Evolutionary conservation across 92 coral and sea anemone genomes (phyloP), one percentile per base, ranked within the genome.

Genomic region (Siderastrea siderea): DNA sequence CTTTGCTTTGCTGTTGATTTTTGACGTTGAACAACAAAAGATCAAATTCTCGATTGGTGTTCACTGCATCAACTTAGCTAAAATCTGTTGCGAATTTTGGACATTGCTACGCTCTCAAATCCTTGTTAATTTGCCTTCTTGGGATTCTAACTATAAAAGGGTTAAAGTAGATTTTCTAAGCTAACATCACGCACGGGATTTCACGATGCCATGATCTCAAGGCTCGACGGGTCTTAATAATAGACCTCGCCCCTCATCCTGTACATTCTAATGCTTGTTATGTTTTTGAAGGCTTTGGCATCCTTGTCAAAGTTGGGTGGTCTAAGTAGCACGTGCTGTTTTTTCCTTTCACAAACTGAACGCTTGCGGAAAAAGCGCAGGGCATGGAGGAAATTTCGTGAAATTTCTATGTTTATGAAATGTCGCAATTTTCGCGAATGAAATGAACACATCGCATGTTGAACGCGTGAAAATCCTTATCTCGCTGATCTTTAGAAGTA

Each of bases 301-400:
- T 81, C 71, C 62, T 83, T 78, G 75, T 59, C 85, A 77, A 15
- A 13, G 77, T 87, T 95, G 98, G 96, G 98, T 95, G 98, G 98
- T 95, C 98, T 64, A 1, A 5, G 14, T 2, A 49, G 59, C 87
- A 84, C 86, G 86, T 82, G 86, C 68, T 82, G 55, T 82, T 70
- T 45, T 16, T 14, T 11, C 53, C 53, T 55, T 4, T 7, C 26
- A 43, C 60, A 82, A 8, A 4, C 7, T 45, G 71, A 71, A 53
- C 8, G 2, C 13, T 15, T 2, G 48, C 57, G 77, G 43, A 17
- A 74, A 47, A 45, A 47, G 17, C 65, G 6, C 16, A n/a, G 54
- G n/a, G 48, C 5, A 46, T 44, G 69, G 47, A 9, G 47, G 55
- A 3, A 47, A 59, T 59, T 45, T 9, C 10, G 11, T 16, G 49